Evolutionary conservation across 2,888 invertebrate species (phyloP), one percentile per base, ranked within the genome.

Genomic region (Teleiodes luculella): DNA sequence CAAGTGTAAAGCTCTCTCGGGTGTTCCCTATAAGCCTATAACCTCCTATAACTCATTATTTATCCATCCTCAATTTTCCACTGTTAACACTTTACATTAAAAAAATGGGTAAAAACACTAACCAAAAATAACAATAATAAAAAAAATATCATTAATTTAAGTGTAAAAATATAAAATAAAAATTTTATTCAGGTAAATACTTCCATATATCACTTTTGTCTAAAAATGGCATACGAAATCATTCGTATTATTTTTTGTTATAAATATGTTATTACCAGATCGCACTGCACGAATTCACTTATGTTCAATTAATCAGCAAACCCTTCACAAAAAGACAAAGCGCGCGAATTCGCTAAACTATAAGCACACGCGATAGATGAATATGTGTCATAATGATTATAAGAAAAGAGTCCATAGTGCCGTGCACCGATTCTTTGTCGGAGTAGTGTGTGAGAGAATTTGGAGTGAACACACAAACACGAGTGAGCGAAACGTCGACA

Each of bases 401-500:
- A 13, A 6, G 3, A 37, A 49, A n/a, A 49, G 28, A 49, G 66
- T 72, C 67, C 64, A 63, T 64, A 52, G 66, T 71, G 81, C 83
- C 83, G 78, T 78, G 79, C 83, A 77, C 76, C 63, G 61, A 60
- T 67, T 61, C 64, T 57, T 55, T 50, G 53, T 59, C 61, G 55
- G 57, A 54, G 59, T 60, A 66, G 66, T 67, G 66, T 57, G 58
- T 30, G 16, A 18, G 18, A 3, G 49, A 58, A 51, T 56, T 49
- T 57, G 57, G 55, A 57, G 58, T 54, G 58, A 33, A 49, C 49
- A 49, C 24, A 58, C 56, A 61, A 58, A 59, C 60, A 62, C 56
- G 50, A 50, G 54, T 56, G 54, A 48, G 56, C 54, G 53, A 57
- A 33, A 50, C 20, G 55, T 20, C 37, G 11, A 36, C 33, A 13